These are phyloP conservation scores for Mayetiola destructor DNA, from an alignment of 2,888 invertebrate genomes.

Conservation along the genomic window DNA sequence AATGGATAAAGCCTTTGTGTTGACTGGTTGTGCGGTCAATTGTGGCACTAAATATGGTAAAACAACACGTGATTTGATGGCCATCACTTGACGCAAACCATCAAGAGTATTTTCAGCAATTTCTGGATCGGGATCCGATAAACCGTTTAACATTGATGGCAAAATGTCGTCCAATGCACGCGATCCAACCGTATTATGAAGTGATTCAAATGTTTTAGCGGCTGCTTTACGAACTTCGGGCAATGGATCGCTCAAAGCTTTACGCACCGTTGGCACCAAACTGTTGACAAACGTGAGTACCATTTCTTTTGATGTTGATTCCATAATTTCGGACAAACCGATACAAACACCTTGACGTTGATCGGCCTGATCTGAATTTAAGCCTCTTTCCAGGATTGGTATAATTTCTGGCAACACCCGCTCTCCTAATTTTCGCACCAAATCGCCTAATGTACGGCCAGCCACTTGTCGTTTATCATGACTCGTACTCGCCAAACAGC, in stretches of 20 bases:
- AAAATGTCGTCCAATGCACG: conserved; percentile 93
- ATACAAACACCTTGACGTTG: conserved; percentile 98
- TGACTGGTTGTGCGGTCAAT: conserved; percentile 74
- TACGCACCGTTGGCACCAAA: conserved; percentile 84
- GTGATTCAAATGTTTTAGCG: conserved; percentile 89
- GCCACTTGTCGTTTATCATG: conserved; percentile 95
- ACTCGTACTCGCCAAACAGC: conserved; percentile 90
- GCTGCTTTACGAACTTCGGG: conserved; percentile 89
- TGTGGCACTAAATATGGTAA: conserved; percentile 93
- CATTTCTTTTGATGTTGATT: conserved; percentile 88
- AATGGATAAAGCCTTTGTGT: conserved; percentile 86
- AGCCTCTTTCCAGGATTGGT: conserved; percentile 86
- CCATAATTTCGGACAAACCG: conserved; percentile 94
- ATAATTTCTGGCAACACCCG: conserved; percentile 95
- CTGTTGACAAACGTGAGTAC: conserved; percentile 80
- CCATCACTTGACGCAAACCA: conserved; percentile 93
- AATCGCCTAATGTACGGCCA: conserved; percentile 88
- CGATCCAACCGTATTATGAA: conserved; percentile 86
- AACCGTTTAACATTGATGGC: conserved; percentile 66
- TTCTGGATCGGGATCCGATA: conserved; percentile 60
- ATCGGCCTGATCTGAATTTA: conserved; percentile 81
- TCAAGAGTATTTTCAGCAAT: conserved; percentile 84
- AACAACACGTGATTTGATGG: conserved; percentile 88
- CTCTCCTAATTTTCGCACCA: conserved; percentile 94
- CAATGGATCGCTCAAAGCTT: conserved; percentile 84